Evolutionary conservation across 2,797 vertebrate species (phyloP), one percentile per base, ranked within the genome.

Genomic region (Sebastes kiyomatsui): DNA sequence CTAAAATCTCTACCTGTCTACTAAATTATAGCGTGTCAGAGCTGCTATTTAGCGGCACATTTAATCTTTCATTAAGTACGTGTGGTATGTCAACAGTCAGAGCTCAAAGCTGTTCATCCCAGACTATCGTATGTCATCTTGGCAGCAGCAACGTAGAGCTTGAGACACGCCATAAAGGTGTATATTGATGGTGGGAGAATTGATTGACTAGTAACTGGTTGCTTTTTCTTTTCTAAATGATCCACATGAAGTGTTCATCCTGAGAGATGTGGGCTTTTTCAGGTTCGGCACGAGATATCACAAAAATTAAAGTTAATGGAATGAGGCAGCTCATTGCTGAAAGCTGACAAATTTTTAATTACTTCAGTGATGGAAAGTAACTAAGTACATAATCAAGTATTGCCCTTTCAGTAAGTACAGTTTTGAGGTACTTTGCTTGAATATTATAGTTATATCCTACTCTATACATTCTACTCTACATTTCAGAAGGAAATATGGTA

Each of bases 51-150:
- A 69, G 28, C 5, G 5, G 3, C 38, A 60, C 69, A 52, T 71
- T 84, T 52, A 42, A 46, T 23, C 27, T 75, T 70, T 79, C 11
- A 72, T 69, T 62, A 66, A 25, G 12, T 30, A 42, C 65, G 3
- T 60, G 49, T 59, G 32, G 9, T 20, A 75, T 35, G 52, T 70
- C 46, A 73, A n/a, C 76, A 69, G 56, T 22, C 52, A 61, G 54
- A 56, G 54, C 16, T 46, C 20, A 52, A 49, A 38, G 38, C n/a
- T 54, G 52, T 58, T 52, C 27, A 54, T n/a, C 6, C 52, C 46
- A 35, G 6, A 23, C n/a, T 30, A 5, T 14, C 22, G 3, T 8
- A 22, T 54, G 7, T 25, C 16, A 69, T 56, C n/a, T 38, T 84
- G 28, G 22, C 12, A 77, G 55, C 10, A 23, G 30, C 6, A 64